phyloP scores from a whole-genome alignment of 2,888 invertebrate genomes.

The Brassicogethes aeneus region DNA sequence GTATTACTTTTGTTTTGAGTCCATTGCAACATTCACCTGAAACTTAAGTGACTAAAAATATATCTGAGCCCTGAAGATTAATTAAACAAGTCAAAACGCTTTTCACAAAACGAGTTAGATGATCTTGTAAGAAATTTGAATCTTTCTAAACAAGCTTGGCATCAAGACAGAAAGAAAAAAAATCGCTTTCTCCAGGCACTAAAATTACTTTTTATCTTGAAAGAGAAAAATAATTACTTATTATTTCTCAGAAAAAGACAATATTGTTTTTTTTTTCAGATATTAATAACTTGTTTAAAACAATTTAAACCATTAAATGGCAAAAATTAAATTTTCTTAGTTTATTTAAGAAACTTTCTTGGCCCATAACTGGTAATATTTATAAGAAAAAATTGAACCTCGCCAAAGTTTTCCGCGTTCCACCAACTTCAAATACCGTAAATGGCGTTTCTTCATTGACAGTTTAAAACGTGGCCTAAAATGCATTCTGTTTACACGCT shows the following conservation, averaged over 20 bases:
- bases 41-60: not conserved
- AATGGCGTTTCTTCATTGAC: slow-evolving; percentile 20
- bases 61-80: not conserved
- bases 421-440: too few species aligned
- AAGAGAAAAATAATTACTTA: slow-evolving; percentile 9
- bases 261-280: slow-evolving; percentile 14
- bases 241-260: slow-evolving; percentile 13
- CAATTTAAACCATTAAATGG: slow-evolving; percentile 14
- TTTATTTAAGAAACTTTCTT: too few species aligned
- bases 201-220: not conserved
- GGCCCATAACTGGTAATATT: too few species aligned
- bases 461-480: slow-evolving; percentile 15
- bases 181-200: too few species aligned
- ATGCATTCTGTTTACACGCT: slow-evolving; percentile 14
- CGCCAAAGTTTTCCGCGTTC: too few species aligned
- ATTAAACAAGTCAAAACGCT: too few species aligned
- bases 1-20: too few species aligned
- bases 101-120: too few species aligned
- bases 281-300: slow-evolving; percentile 11
- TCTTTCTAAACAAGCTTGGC: too few species aligned
- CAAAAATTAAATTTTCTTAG: too few species aligned
- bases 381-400: too few species aligned
- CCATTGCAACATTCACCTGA: not conserved
- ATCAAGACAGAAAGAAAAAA: not conserved
- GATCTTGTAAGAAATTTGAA: too few species aligned